These are phyloP conservation scores for Drosophila yooni DNA, from an alignment of 2,888 invertebrate species.

Conservation along the genomic window DNA sequence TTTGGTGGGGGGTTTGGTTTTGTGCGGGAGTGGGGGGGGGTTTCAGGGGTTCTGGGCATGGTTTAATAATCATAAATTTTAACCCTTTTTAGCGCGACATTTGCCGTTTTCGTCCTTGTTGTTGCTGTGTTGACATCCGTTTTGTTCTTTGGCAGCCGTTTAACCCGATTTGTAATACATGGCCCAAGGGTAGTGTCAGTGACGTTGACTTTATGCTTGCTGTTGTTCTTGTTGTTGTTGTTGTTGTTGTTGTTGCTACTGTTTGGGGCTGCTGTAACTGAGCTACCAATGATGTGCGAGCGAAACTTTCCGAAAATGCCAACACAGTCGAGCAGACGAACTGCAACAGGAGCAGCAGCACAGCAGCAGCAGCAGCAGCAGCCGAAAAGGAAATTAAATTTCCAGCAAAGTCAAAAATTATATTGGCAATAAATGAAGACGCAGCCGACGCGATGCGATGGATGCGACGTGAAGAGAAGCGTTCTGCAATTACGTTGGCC, in stretches of 20 bases:
- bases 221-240: constrained; percentile 2
- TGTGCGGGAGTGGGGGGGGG: background rate
- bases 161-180: constrained; percentile 67
- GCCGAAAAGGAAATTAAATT: constrained; percentile 82
- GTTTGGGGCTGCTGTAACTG: background rate
- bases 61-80: constrained; percentile 80
- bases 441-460: constrained; percentile 51
- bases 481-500: constrained; percentile 64
- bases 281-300: constrained; percentile 35
- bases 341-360: constrained; percentile 24
- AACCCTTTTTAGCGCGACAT: constrained; percentile 72
- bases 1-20: background rate
- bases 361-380: constrained; percentile 17
- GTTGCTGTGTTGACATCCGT: constrained; percentile 70
- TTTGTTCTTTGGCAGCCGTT: constrained; percentile 66
- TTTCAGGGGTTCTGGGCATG: constrained; percentile 29
- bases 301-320: constrained; percentile 59
- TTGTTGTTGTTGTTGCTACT: background rate
- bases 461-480: constrained; percentile 11
- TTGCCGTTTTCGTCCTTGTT: constrained; percentile 40
- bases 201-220: constrained; percentile 32
- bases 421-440: constrained; percentile 80
- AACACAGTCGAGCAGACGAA: constrained; percentile 24
- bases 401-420: constrained; percentile 81
- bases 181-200: constrained; percentile 66